Evolutionary conservation across 2,113 vertebrate species (phyloP), one percentile per base, ranked within the genome.

Genomic region (Telmatochromis brichardi): DNA sequence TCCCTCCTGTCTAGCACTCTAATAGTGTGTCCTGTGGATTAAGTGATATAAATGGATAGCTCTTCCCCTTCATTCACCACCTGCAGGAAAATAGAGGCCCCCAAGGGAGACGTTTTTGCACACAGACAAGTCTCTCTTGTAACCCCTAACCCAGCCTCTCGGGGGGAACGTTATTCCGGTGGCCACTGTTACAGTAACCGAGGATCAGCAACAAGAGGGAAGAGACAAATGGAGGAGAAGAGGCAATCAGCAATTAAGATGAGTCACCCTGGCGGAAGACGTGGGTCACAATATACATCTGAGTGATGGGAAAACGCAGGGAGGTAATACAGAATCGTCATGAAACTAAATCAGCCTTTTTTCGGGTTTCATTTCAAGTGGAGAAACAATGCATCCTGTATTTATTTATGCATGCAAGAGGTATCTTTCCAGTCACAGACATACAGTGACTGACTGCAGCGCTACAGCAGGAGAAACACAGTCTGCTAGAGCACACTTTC

Each of bases 21-120:
- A 92, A 94, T 92, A 85, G 85, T 80, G 82, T 92, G 92, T 94
- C 91, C 54, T 47, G 84, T 89, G 89, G 89, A 94, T 95, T 94
- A 95, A 93, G 92, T 96, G 92, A 94, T 94, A 94, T 95, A 94
- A 94, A 96, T 96, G 93, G 87, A 91, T 89, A 40, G 84, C 85
- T 87, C 86, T 81, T 91, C 86, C 40, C 87, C 88, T 86, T 79
- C 88, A 90, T 93, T 87, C 86, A 79, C 47, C 84, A 90, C 93
- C 92, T 91, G 89, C 88, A 90, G 85, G 40, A 53, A 90, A 83
- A 91, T 91, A 93, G 40, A 63, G 81, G 68, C 50, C 89, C 65
- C 5, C 11, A 50, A 33, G 84, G 76, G 71, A 51, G 80, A 17
- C 6, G 2, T 37, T n/a, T 19, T 37, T 28, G 5, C 88, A 3